Percentiles rank a stretch among this genome's conserved stretches.
These are phyloP conservation scores for Panulirus ornatus DNA, from an alignment of 1,140 invertebrate genomes.

Conservation along the genomic window DNA sequence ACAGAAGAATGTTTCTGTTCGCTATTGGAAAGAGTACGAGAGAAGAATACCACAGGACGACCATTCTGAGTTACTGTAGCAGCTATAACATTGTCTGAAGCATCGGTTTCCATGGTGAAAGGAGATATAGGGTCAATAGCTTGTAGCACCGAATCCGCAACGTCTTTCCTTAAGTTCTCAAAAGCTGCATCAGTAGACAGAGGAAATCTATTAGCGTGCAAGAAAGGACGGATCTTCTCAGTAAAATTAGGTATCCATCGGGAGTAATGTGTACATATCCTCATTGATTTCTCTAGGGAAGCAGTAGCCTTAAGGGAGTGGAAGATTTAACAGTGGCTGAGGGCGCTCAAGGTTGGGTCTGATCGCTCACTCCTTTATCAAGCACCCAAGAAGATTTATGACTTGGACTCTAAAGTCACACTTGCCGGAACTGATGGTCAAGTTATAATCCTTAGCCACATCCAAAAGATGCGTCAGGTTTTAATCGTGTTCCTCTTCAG, in stretches of 20 bases:
- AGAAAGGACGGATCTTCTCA: conserved; percentile 38
- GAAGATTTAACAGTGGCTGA: too few relatives aligned
- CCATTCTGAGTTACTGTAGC: conserved; percentile 74
- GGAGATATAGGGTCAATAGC: too few relatives aligned
- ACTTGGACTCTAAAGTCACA: neutral
- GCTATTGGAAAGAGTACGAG: too few relatives aligned
- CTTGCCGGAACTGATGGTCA: conserved; percentile 31
- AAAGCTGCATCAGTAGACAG: too few relatives aligned
- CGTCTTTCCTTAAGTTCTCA: neutral
- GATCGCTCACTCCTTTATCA: conserved; percentile 26
- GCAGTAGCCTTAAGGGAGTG: conserved; percentile 14
- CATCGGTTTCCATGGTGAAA: too few relatives aligned
- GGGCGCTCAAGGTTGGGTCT: conserved; percentile 56
- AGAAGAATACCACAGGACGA: conserved; percentile 65
- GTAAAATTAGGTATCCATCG: conserved; percentile 37
- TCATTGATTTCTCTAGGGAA: conserved; percentile 20
- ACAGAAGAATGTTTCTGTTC: conserved; percentile 69
- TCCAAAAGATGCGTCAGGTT: conserved; percentile 12
- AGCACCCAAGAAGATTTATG: conserved; percentile 48
- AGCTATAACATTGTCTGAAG: conserved; percentile 70
- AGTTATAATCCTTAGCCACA: conserved; percentile 1
- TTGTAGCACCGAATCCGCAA: too few relatives aligned
- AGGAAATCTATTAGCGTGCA: neutral
- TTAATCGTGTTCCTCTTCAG: conserved; percentile 48
- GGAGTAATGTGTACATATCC: conserved; percentile 45